A percentile compares a stretch with the other conserved stretches of the same genome.
These are phyloP conservation scores for Zaprionus tsacasi DNA, from an alignment of 1,140 invertebrate species.

Conservation along the genomic window DNA sequence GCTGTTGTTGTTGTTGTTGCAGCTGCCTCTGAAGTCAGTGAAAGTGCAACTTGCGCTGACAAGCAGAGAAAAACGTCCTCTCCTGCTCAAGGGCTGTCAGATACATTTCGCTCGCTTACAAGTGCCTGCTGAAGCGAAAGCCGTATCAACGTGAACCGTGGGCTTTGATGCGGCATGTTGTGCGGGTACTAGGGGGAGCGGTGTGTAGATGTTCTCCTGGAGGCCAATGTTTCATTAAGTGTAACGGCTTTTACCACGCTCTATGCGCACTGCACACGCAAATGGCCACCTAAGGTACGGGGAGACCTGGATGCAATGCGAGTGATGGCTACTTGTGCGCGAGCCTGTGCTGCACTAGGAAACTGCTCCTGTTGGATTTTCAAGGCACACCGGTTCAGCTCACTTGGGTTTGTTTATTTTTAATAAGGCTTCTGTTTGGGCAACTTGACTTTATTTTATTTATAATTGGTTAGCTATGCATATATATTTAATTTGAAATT, in stretches of 20 bases:
- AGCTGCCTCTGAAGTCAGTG: slow-evolving; percentile 54
- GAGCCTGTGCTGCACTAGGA: background rate
- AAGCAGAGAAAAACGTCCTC: slow-evolving; percentile 50
- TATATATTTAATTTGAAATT: too few species aligned
- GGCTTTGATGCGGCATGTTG: background rate
- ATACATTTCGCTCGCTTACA: slow-evolving; percentile 54
- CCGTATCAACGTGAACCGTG: slow-evolving; percentile 36
- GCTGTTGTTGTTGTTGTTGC: slow-evolving; percentile 22
- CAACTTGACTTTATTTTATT: background rate
- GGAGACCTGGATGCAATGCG: slow-evolving; percentile 1
- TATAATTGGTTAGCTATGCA: too few species aligned
- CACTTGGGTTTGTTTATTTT: too few species aligned
- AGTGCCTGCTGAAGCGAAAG: slow-evolving; percentile 52
- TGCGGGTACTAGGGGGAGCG: too few species aligned
- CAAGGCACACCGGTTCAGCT: background rate
- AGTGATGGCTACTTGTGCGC: slow-evolving; percentile 21
- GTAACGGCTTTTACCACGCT: slow-evolving; percentile 44
- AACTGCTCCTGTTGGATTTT: background rate
- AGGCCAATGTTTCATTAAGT: slow-evolving; percentile 76
- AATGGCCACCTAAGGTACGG: slow-evolving; percentile 26
- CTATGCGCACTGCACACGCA: slow-evolving; percentile 42
- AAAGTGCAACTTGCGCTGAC: slow-evolving; percentile 71
- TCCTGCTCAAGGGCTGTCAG: slow-evolving; percentile 44
- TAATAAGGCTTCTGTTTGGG: too few species aligned
- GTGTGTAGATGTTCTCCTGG: slow-evolving; percentile 43